Base-by-base conservation (phyloP, 2,888 invertebrate genomes). In the Cephus rjabovi region DNA sequence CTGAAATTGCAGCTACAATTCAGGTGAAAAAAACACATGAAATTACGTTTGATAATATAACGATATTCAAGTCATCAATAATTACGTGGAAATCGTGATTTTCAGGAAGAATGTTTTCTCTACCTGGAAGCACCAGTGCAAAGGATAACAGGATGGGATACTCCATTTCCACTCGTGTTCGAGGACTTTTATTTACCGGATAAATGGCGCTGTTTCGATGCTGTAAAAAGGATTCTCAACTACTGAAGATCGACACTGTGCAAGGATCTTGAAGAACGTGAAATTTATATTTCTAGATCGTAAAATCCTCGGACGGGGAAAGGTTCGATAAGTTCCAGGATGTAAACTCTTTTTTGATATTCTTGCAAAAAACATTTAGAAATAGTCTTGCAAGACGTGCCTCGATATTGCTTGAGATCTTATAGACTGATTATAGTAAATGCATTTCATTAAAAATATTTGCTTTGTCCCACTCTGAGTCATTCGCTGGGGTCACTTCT, bases 101-200 rank as follows among this genome's bases (percentile, higher is more conserved):
- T 56, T 56, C 93, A 98, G 97, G 95, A 96, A 89, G 95, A 97
- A 86, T 99, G 99, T 90, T 99, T 99, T 92, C 93, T 99, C 71
- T 94, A 97, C 90, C 93, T 99, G 85, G 98, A 99, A 92, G 98
- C 99, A 1, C 99, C 99, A 0, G 93, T 99, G 23, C 92, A 94
- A 73, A 94, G 99, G 83, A 97, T 98, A 75, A 95, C 98, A 34
- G 98, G 99, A 15, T 98, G 98, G 94, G 99, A 99, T 93, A 97
- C 98, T 3, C 99, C 99, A 15, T 99, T 99, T 93, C 98, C 99
- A 9, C 98, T 98, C 92, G 95, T 98, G 75, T 98, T 96, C 92
- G 99, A 99, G 92, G 96, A 97, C 0, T 97, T 99, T 92, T 99
- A 99, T 93, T 92, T 99, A 84, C 99, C 99, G 0, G 97, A 97